Base-by-base conservation (phyloP, 2,113 vertebrate genomes). In the Colaptes auratus region DNA sequence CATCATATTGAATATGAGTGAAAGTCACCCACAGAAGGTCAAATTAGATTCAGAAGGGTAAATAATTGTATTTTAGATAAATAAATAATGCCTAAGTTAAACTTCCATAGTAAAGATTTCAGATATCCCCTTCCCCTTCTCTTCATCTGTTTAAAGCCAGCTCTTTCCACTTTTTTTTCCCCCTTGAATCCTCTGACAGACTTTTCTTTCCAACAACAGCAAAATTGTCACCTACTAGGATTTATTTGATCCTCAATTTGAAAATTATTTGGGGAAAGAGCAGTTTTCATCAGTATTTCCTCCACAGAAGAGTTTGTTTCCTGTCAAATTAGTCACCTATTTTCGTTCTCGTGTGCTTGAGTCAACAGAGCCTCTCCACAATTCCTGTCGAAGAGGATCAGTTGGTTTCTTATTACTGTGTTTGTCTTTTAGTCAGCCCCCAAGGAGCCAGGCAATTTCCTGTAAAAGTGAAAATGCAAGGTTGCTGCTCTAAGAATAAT, bases 401-500 rank as follows among this genome's bases (percentile, higher is more conserved):
- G 55, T 72, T 63, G n/a, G 44, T 91, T 92, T 95, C 74, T 93
- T 96, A 89, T 95, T 92, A 73, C 33, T 85, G 33, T 48, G 39
- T 56, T 91, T 84, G 69, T 89, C 88, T 61, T 88, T 89, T 77
- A 81, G 85, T 84, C 86, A 88, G 44, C 30, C 73, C 89, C 42
- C 52, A 63, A 86, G 76, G 85, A 92, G 76, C 55, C 63, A 55
- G 72, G 79, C 50, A 88, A 86, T 88, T 95, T 95, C 87, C 85
- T 92, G 93, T 90, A 75, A 83, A 75, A 94, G 70, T 84, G 50
- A 95, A 95, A 94, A 86, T 35, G 80, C 65, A 50, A 83, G 82
- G 66, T 74, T 93, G 39, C 66, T 89, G 39, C 73, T 91, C 28
- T 70, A 74, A 86, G 82, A 91, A 91, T 93, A 76, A 67, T 74